Conservation (phyloP, 2,888 invertebrate species). For the Caenorhabditis sp. region DNA sequence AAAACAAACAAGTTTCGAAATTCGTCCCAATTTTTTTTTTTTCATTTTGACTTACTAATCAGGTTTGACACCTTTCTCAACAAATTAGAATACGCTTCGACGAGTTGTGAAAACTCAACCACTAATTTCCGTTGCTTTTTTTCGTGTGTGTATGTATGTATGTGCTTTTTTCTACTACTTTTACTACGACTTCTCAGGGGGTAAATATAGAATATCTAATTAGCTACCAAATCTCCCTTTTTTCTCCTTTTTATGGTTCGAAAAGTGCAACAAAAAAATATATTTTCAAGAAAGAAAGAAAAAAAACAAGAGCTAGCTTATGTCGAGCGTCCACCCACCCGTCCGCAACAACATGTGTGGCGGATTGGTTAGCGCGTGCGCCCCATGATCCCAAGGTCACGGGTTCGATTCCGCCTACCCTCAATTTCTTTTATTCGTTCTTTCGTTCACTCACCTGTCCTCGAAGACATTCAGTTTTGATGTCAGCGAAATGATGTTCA, state of each 20-base stretch:
- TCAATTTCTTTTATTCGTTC: neutral
- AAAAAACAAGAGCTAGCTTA: neutral
- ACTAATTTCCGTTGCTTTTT: neutral
- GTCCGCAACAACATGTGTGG: too few relatives aligned
- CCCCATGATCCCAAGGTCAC: too few relatives aligned
- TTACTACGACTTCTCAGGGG: too few relatives aligned
- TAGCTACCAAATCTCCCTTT: too few relatives aligned
- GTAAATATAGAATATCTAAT: neutral
- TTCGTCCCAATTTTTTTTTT: neutral
- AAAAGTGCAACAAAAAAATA: neutral
- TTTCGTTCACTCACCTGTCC: slow-evolving; percentile 40
- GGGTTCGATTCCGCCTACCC: neutral
- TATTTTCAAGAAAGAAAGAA: neutral
- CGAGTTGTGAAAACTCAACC: neutral
- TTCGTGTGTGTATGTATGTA: too few relatives aligned
- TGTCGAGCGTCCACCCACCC: too few relatives aligned
- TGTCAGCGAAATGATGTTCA: slow-evolving; percentile 37
- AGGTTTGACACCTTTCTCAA: neutral
- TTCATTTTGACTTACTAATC: neutral
- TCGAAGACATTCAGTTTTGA: slow-evolving; percentile 37
- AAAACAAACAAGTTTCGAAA: neutral
- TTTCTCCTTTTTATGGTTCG: neutral
- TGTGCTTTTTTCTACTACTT: too few relatives aligned
- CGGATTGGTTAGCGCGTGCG: too few relatives aligned
- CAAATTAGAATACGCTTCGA: neutral